Evolutionary conservation across 2,113 vertebrate species (phyloP), one percentile per base, ranked within the genome.

Genomic region (Vanacampus margaritifer): DNA sequence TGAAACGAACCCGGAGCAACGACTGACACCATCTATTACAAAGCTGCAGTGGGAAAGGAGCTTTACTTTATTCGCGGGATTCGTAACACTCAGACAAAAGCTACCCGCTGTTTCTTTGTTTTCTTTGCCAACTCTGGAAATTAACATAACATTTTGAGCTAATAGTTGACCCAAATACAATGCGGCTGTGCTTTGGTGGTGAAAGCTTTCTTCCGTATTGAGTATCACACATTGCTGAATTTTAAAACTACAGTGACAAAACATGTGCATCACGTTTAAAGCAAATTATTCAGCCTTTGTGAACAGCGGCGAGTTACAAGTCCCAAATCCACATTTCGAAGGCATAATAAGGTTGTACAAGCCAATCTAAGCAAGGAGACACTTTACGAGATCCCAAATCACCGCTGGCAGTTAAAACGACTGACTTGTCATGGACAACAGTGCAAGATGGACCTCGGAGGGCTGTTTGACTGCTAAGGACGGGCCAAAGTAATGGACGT

Each of bases 11-110:
- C 80, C 41, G n/a, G 45, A 71, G 71, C 80, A 35, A 43, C 46
- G 28, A 66, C 3, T 62, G 80, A 84, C 81, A 79, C 35, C 67
- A 80, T 80, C 75, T 75, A 45, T 26, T 67, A 36, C 72, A 72
- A n/a, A 67, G 37, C 60, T 68, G 59, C 74, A 28, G 54, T 1
- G 48, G 59, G 32, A 74, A 75, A 74, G 28, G 28, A 50, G n/a
- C 65, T 79, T 54, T 36, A 60, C 66, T 70, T 62, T 28, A 13
- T 13, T 26, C 11, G 6, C 21, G 19, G n/a, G 24, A 54, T 4
- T 54, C 4, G 12, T 12, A 12, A 39, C 37, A 39, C 37, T 39
- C 10, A 41, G 11, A 13, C 39, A 41, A 41, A 10, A 12, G 39
- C 13, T 12, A 12, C 39, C 12, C 11, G 11, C 39, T 41, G 10